Evolutionary conservation across 2,113 vertebrate species (phyloP), one percentile per base, ranked within the genome.

Genomic region (Nicator chloris): DNA sequence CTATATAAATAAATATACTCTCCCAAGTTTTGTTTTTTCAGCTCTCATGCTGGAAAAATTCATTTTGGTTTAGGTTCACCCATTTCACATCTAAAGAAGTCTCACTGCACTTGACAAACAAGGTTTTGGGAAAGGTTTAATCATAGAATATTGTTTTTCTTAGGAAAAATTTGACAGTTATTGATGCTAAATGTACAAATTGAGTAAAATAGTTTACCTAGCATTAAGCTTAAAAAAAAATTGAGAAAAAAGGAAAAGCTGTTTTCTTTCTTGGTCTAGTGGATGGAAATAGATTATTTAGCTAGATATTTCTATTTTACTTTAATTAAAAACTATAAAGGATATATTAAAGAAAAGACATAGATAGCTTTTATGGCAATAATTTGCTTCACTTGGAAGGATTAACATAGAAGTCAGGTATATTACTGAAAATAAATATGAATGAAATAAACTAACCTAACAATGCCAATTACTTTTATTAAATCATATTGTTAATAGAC

Each of bases 201-300:
- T 28, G 5, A 54, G 5, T 31, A 68, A 79, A 79, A 54, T 9
- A 63, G 2, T 13, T 51, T 66, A 57, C 6, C 7, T 63, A 59
- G 12, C 15, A 26, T 75, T 31, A 73, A 65, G 11, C 3, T 65
- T 44, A 11, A 4, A 4, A 86, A 88, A 80, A 70, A 37, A 11
- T 5, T 1, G 2, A 6, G 16, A 9, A 18, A 26, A 12, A 26
- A 51, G 30, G 2, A 26, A 45, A 82, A 14, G 3, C 6, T 39
- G 7, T 17, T 49, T 82, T 9, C 39, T 35, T 18, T 26, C 11
- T 56, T 72, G 4, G 5, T 51, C 53, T 84, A 14, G 8, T 73
- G 13, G 9, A 37, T 23, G 14, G 30, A 80, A 92, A 57, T 23
- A 59, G 9, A 49, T 1, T 33, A 6, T n/a, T 51, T 83, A 30